These are phyloP conservation scores for Diplosoma virens DNA, from an alignment of 23 tunicate genomes.

Conservation along the genomic window DNA sequence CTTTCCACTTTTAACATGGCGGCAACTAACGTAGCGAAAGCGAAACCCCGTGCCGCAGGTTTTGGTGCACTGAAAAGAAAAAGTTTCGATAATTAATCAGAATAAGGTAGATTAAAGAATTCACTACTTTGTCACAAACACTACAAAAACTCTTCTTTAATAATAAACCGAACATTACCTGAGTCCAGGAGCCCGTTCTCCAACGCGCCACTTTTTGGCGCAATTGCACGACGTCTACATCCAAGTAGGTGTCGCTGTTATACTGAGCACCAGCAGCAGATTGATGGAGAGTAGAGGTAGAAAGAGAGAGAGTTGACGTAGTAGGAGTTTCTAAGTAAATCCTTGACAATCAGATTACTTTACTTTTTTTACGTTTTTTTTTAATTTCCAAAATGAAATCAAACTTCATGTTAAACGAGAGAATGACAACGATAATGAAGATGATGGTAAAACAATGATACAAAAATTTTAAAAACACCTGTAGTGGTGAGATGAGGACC, in stretches of 20 bases:
- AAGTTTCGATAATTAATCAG: neutral
- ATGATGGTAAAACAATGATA: no score
- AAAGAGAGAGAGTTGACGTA: no score
- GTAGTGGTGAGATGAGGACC: neutral
- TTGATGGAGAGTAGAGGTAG: no score
- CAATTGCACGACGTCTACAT: slow-evolving; percentile 13
- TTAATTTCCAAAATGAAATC: no score
- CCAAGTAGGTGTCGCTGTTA: slow-evolving; percentile 13
- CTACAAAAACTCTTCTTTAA: neutral
- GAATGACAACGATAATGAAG: no score
- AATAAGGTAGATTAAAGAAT: neutral
- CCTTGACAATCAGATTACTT: neutral
- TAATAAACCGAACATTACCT: slow-evolving; percentile 8
- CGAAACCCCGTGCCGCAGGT: slow-evolving; percentile 60
- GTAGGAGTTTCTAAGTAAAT: neutral
- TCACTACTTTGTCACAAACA: neutral
- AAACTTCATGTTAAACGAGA: no score
- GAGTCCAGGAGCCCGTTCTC: slow-evolving; percentile 91
- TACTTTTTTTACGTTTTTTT: no score
- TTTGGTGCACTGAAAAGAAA: slow-evolving; percentile 64
- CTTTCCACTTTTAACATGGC: slow-evolving; percentile 17
- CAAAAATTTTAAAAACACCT: no score
- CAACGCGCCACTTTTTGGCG: slow-evolving; percentile 46
- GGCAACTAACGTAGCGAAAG: slow-evolving; percentile 76
- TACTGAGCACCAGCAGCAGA: neutral